Base-by-base conservation (phyloP, 2,797 vertebrate genomes). In the Melanotaenia boesemani region DNA sequence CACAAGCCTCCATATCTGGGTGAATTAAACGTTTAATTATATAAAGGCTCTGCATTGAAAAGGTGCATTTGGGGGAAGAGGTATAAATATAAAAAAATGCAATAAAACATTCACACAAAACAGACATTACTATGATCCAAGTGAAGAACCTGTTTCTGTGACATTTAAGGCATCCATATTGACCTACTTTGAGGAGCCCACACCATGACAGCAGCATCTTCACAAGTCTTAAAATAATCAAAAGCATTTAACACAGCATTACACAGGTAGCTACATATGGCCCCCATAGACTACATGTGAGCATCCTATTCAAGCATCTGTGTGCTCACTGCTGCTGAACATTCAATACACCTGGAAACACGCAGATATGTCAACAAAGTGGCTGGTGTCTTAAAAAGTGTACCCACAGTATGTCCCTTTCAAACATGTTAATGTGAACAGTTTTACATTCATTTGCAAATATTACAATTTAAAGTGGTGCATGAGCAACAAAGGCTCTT, bases 381-480 rank as follows among this genome's bases (percentile, higher is more conserved):
- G 88, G 66, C 86, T 41, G 79, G 84, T 90, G 87, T 85, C 69
- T 72, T 86, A 74, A 76, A 79, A 74, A 74, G 77, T 84, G 75
- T 78, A 78, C 82, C 76, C 76, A 82, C 70, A 66, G 76, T 61
- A 79, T 55, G 74, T 72, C 76, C 77, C 77, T 80, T 59, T 72
- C 22, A 59, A 82, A 79, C 79, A 71, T 18, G 69, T 69, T 26
- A 73, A 82, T 9, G 61, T 67, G 74, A 81, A 80, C 73, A 5
- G 61, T 62, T 77, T 84, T 82, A 91, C 85, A 88, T 89, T 86
- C 84, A 80, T 78, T 52, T 39, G 62, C 46, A 86, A 80, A 85
- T 68, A 74, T 41, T 54, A 83, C 71, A 61, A 39, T 78, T 76
- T 80, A 64, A 84, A 87, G 80, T 18, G 16, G 82, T 70, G 80